A percentile compares a stretch with the other conserved stretches of the same genome.
Evolutionary conservation across 2,797 vertebrate genomes (phyloP).

Genomic region (Hylomyscus alleni): DNA sequence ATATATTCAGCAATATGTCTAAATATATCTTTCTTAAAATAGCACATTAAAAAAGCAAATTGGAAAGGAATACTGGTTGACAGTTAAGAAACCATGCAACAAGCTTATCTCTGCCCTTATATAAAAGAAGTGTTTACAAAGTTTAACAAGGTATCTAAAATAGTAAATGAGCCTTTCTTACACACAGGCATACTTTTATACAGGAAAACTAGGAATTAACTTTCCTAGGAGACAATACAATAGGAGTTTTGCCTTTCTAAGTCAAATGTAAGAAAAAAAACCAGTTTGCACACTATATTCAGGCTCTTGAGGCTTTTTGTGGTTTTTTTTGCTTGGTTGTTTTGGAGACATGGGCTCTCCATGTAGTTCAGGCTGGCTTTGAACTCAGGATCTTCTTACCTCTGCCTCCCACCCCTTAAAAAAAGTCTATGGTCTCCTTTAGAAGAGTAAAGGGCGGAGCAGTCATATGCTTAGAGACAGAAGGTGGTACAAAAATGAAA

Average conservation of each 20-base stretch:
- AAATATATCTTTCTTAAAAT: constrained; percentile 81
- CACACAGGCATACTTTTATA: background rate
- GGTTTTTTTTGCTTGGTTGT: background rate
- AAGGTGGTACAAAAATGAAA: background rate
- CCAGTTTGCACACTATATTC: background rate
- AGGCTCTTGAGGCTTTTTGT: background rate
- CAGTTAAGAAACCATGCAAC: constrained; percentile 58
- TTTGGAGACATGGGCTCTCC: background rate
- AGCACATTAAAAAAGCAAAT: constrained; percentile 62
- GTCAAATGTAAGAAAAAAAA: constrained; percentile 28
- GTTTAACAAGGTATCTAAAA: constrained; percentile 7
- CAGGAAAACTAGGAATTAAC: background rate
- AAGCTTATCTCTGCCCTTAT: constrained; percentile 44
- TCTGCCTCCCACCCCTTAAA: background rate
- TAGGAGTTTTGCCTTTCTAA: background rate
- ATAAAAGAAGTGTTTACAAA: constrained; percentile 17
- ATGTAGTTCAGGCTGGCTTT: background rate
- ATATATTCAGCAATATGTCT: constrained; percentile 69
- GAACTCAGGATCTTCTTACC: background rate
- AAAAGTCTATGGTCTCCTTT: background rate
- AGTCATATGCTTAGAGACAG: background rate
- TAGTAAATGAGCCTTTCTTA: constrained; percentile 3
- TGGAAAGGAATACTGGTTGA: constrained; percentile 48
- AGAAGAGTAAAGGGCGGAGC: background rate
- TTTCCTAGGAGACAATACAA: background rate